Base-by-base conservation (phyloP, 2,888 invertebrate genomes). In the Zeuzera pyrina region DNA sequence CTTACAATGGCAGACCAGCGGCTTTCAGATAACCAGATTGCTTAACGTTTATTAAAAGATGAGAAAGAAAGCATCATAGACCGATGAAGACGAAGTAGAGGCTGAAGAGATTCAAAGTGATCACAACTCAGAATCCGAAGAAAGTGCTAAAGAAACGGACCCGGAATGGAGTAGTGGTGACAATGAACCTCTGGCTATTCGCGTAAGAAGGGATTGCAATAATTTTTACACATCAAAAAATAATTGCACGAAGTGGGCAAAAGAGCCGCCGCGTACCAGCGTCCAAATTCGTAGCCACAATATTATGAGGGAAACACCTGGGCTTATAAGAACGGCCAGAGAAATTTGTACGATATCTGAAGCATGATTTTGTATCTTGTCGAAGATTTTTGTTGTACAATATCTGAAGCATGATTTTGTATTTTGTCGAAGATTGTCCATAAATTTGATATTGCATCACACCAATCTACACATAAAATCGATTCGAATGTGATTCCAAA, bases 191-290 rank as follows among this genome's bases (percentile, higher is more conserved):
- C 8, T 19, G 19, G 19, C 5, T 19, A 19, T 19, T 19, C 5
- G 5, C 19, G 5, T 8, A 8, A 19, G 8, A 19, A 6, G 8
- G 8, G 19, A 19, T 5, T 5, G 19, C 19, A 19, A 19, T 5
- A 19, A 19, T 5, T 6, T 6, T 10, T 23, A 23, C 10, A 3
- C 10, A 7, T 8, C n/a, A 6, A 23, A 23, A n/a, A 10, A 23
- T 27, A 16, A 24, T 39, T 35, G 6, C 5, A 23, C 13, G 30
- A 28, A 14, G 12, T 25, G 15, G 21, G 5, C 23, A 3, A 12
- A 12, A 31, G 6, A 12, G 3, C 4, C 13, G 4, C 7, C 23
- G 7, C 12, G 11, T n/a, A n/a, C n/a, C n/a, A n/a, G n/a, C n/a
- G n/a, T n/a, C n/a, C n/a, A n/a, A n/a, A n/a, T n/a, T n/a, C 15